Evolutionary conservation across 2,113 vertebrate species (phyloP).

Genomic region (Oryzias melastigma): DNA sequence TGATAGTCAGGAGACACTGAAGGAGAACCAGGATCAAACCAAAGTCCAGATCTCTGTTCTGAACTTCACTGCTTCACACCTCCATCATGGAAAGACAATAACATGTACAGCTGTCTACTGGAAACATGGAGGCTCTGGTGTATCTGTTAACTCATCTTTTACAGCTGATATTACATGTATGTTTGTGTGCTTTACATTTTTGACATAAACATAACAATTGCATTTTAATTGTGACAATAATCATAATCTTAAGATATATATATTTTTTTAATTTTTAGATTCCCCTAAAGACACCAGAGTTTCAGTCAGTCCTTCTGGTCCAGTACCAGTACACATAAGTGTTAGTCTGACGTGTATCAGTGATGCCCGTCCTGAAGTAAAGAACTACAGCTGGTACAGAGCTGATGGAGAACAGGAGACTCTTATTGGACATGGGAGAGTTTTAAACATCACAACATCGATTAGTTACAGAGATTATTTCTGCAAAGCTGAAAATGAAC

Average conservation of each 20-base stretch:
- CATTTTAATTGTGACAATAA: too few relatives aligned
- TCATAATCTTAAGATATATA: too few relatives aligned
- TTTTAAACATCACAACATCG: neutral
- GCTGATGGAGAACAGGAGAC: slow-evolving; percentile 12
- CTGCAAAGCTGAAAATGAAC: slow-evolving; percentile 10
- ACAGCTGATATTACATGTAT: slow-evolving; percentile 25
- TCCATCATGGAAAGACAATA: slow-evolving; percentile 27
- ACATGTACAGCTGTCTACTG: slow-evolving; percentile 44
- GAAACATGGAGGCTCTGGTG: slow-evolving; percentile 9
- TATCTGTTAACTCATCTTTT: neutral
- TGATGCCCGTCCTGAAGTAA: slow-evolving; percentile 18
- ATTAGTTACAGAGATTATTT: fast-evolving
- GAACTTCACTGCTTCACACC: slow-evolving; percentile 50
- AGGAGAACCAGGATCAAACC: slow-evolving; percentile 36
- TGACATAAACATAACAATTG: too few relatives aligned
- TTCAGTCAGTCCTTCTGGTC: slow-evolving; percentile 22
- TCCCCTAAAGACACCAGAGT: neutral
- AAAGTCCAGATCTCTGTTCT: slow-evolving; percentile 33
- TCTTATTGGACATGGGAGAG: neutral
- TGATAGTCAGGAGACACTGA: slow-evolving; percentile 25
- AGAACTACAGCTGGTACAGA: slow-evolving; percentile 32
- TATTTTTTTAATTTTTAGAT: slow-evolving; percentile 7
- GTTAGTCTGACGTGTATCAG: slow-evolving; percentile 16
- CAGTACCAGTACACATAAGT: slow-evolving; percentile 3
- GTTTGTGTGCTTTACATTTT: neutral